Base-by-base conservation (phyloP, 1,140 invertebrate genomes). In the Macrobrachium rosenbergii region DNA sequence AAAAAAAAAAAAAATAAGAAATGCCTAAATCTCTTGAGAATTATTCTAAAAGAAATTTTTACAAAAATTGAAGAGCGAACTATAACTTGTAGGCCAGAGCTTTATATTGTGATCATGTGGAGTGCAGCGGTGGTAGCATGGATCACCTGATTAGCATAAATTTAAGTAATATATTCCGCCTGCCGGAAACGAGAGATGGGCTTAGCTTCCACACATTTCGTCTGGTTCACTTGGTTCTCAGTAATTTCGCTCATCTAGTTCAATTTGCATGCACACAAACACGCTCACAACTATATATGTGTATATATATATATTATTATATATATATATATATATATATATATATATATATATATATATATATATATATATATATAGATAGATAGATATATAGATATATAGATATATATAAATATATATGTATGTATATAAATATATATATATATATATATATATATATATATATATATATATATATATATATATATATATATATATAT, bases 241-340 rank as follows among this genome's bases (percentile, higher is more conserved):
- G 19, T 19, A 69, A 23, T 23, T 69, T 2, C 11, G 19, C 28
- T 12, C 28, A 69, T n/a, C 14, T 69, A 5, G n/a, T 3, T n/a
- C 3, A 11, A 16, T 19, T 3, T n/a, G 10, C 28, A 69, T 69
- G n/a, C 11, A 69, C 11, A 16, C 28, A 19, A 11, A 16, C 28
- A 69, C 19, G 19, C 28, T 11, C 28, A 69, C 19, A 69, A 5
- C 11, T 52, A 52, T 52, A 8, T 52, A 52, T 52, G 19, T 69
- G 19, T n/a, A 69, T 69, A 69, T 69, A 69, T 19, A 69, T 69
- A 69, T n/a, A n/a, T 67, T 14, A 14, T 14, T 69, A 69, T 69
- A 69, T 69, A 69, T 69, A 69, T 69, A 69, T 69, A 69, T 69
- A 69, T 69, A 69, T 69, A 69, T 69, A 69, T 69, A 69, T 69